Conservation (phyloP, 1,140 invertebrate genomes). For the Zophobas atratus region DNA sequence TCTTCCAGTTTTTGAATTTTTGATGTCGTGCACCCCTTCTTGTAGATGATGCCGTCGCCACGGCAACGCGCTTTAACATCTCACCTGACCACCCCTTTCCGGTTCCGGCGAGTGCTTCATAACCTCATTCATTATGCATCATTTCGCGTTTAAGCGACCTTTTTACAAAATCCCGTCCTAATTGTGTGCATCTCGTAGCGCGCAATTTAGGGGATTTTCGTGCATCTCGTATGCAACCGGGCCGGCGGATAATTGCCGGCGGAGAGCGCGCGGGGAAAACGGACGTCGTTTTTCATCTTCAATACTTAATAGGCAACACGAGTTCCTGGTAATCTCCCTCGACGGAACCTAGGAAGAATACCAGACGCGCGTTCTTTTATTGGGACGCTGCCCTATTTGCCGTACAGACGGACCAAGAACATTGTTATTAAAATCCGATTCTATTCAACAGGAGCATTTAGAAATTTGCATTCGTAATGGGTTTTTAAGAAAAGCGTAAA, state of each 20-base stretch:
- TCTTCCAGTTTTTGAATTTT: not conserved
- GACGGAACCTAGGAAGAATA: slow-evolving; percentile 27
- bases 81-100: slow-evolving; percentile 55
- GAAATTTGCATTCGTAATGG: slow-evolving; percentile 11
- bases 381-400: slow-evolving; percentile 4
- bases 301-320: slow-evolving; percentile 39
- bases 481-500: not conserved
- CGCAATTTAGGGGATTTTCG: slow-evolving; percentile 53
- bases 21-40: not conserved
- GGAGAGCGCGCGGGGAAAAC: slow-evolving; percentile 3
- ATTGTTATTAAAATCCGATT: slow-evolving; percentile 28
- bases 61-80: slow-evolving; percentile 54
- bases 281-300: slow-evolving; percentile 39
- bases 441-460: slow-evolving; percentile 26
- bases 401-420: not conserved
- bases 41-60: slow-evolving; percentile 51
- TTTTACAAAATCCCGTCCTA: slow-evolving; percentile 55
- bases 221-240: slow-evolving; percentile 15
- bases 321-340: slow-evolving; percentile 39
- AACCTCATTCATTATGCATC: slow-evolving; percentile 61
- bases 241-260: slow-evolving; percentile 7
- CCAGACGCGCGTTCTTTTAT: slow-evolving; percentile 14
- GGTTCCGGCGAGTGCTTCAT: slow-evolving; percentile 57
- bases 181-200: slow-evolving; percentile 51
- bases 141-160: slow-evolving; percentile 58